Percentiles rank a stretch among this genome's conserved stretches.
Conservation (phyloP, 2,888 invertebrate species). For the Trissolcus brochymenae region DNA sequence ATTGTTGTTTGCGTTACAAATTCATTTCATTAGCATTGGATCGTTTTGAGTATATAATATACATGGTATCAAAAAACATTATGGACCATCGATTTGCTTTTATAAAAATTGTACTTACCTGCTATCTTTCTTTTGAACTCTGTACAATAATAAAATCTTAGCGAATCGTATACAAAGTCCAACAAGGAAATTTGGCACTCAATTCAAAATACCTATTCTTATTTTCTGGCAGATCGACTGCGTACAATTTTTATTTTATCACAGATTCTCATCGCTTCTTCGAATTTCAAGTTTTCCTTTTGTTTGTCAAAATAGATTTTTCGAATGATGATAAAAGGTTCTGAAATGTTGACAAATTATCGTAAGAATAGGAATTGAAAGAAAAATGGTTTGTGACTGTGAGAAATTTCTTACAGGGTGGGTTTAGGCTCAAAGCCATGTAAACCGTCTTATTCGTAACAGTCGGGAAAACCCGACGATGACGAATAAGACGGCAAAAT, state of each 20-base stretch:
- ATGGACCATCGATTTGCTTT: neutral
- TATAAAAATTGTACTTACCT: conserved; percentile 24
- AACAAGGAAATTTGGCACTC: neutral
- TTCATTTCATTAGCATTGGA: neutral
- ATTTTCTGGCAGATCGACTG: neutral
- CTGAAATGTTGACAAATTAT: neutral
- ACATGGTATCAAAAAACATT: conserved; percentile 22
- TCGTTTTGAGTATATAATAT: neutral
- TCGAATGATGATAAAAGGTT: neutral
- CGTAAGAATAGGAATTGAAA: neutral
- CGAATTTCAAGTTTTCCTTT: conserved; percentile 1
- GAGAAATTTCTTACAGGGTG: conserved; percentile 43
- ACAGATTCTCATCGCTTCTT: conserved; percentile 1
- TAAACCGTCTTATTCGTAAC: conserved; percentile 54
- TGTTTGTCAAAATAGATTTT: neutral
- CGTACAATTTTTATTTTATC: conserved; percentile 3
- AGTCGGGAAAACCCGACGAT: conserved; percentile 59
- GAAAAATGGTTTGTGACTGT: neutral
- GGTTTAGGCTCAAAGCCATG: conserved; percentile 39
- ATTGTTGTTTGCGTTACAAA: neutral
- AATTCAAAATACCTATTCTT: conserved; percentile 7
- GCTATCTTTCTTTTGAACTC: neutral
- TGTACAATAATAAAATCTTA: neutral
- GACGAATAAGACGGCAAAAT: conserved; percentile 59
- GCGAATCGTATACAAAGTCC: too few species aligned